These are phyloP conservation scores for Alsophila aescularia DNA, from an alignment of 2,888 invertebrate species.

Conservation along the genomic window DNA sequence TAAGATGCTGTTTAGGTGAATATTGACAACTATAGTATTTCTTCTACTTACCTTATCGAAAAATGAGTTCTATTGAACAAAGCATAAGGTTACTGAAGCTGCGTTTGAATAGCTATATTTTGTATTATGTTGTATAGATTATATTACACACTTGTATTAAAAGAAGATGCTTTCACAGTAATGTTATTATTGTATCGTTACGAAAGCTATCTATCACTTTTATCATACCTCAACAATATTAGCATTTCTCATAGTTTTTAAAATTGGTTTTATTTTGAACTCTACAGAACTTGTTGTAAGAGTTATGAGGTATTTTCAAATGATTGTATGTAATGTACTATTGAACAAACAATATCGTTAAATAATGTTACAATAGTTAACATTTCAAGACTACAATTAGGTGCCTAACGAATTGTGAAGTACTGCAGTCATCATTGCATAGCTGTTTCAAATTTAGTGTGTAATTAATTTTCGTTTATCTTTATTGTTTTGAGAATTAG, in stretches of 20 bases:
- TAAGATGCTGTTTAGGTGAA: slow-evolving; percentile 31
- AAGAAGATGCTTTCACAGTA: slow-evolving; percentile 61
- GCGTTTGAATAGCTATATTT: not conserved
- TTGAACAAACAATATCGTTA: slow-evolving; percentile 6
- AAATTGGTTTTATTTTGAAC: slow-evolving; percentile 6
- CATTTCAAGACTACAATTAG: slow-evolving; percentile 13
- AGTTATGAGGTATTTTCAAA: not conserved
- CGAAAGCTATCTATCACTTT: slow-evolving; percentile 35
- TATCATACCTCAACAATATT: slow-evolving; percentile 12
- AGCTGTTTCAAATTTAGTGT: not conserved
- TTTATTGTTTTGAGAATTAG: not conserved
- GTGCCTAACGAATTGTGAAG: slow-evolving; percentile 14
- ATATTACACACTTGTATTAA: slow-evolving; percentile 43
- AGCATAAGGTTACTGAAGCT: not conserved
- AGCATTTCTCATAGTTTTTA: not conserved
- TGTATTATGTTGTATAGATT: slow-evolving; percentile 22
- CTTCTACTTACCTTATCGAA: not conserved
- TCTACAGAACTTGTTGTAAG: slow-evolving; percentile 1
- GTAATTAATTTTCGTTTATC: too few species aligned
- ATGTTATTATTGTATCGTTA: slow-evolving; percentile 64
- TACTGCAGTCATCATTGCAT: not conserved
- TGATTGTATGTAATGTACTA: not conserved
- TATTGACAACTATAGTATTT: slow-evolving; percentile 5
- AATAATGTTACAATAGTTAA: slow-evolving; percentile 11
- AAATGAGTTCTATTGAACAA: not conserved